Percentiles rank a stretch among this genome's conserved stretches.
These are phyloP conservation scores for Cyanistes caeruleus DNA, from an alignment of 2,113 vertebrate species.

Conservation along the genomic window DNA sequence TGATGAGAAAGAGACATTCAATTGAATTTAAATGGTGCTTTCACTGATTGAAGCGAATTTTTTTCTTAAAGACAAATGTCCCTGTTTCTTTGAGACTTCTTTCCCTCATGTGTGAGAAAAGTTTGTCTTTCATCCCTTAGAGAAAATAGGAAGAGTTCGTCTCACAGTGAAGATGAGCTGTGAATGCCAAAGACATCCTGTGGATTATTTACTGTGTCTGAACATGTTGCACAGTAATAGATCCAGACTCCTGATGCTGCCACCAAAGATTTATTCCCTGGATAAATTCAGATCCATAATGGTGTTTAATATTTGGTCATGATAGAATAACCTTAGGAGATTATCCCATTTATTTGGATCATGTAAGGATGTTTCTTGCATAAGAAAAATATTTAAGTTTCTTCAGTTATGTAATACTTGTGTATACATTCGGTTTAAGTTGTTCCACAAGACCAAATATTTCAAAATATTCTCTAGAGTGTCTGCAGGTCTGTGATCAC, in stretches of 20 bases:
- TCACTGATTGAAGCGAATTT: accelerated
- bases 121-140: background rate
- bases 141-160: background rate
- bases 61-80: background rate
- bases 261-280: background rate
- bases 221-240: background rate
- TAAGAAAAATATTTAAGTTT: background rate
- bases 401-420: background rate
- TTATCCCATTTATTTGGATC: background rate
- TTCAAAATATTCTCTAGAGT: background rate
- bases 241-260: background rate
- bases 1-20: background rate
- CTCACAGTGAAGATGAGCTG: background rate
- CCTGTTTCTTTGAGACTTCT: background rate
- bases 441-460: background rate
- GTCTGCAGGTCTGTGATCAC: background rate
- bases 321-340: background rate
- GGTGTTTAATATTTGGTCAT: background rate
- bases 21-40: background rate
- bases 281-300: background rate
- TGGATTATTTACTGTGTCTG: background rate
- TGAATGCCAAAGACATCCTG: background rate
- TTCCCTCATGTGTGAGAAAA: background rate
- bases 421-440: background rate
- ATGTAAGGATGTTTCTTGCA: background rate